A percentile compares a stretch with the other conserved stretches of the same genome.
phyloP scores from a whole-genome alignment of 2,797 vertebrate species.

The Eulemur rubriventer region DNA sequence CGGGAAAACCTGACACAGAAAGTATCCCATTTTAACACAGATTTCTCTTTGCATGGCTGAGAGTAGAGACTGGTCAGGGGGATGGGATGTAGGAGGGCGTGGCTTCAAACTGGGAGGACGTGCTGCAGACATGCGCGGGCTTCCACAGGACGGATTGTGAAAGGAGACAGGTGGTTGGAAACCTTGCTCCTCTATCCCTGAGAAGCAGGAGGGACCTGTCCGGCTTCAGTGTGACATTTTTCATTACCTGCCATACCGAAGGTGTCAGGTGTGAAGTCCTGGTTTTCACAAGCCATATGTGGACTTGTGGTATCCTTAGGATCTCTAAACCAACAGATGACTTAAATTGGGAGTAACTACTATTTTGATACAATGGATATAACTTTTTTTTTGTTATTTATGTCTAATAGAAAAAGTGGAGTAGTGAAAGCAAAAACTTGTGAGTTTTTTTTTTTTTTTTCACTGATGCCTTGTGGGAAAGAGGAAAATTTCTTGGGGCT shows the following conservation, averaged over 20 bases:
- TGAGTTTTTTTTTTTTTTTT: not conserved
- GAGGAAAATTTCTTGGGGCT: not conserved
- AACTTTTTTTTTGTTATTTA: slow-evolving; percentile 10
- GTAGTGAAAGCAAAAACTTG: not conserved
- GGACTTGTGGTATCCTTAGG: not conserved
- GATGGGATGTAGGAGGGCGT: too few species aligned
- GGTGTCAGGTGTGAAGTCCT: not conserved
- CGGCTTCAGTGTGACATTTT: not conserved
- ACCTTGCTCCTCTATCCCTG: not conserved
- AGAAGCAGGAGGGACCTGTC: slow-evolving; percentile 50
- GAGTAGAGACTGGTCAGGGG: not conserved
- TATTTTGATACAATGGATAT: slow-evolving; percentile 56
- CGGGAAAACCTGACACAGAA: not conserved
- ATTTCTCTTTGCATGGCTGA: not conserved
- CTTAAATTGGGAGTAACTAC: not conserved
- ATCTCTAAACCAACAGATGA: not conserved
- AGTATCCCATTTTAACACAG: not conserved
- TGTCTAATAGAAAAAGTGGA: slow-evolving; percentile 1
- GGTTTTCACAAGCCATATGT: not conserved
- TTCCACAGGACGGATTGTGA: not conserved
- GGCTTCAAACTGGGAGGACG: not conserved
- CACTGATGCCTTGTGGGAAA: not conserved
- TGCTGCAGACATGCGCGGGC: rapidly evolving
- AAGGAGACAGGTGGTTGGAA: slow-evolving; percentile 21
- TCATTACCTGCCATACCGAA: not conserved